Evolutionary conservation across 1,140 invertebrate genomes (phyloP).

Genomic region (Papilio aristodemus): DNA sequence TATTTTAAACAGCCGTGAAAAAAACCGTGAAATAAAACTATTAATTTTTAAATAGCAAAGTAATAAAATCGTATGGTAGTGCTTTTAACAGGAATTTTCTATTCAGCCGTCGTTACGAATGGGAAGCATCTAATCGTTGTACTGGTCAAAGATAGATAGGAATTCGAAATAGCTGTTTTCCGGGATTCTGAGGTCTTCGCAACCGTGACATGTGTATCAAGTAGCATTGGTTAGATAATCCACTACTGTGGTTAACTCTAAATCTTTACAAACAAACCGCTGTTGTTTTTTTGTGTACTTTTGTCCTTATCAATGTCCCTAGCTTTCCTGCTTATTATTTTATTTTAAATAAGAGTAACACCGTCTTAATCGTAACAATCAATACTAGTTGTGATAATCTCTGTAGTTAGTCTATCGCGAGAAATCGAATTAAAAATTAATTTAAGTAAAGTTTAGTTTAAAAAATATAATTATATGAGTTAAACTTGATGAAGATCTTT

Average conservation of each 20-base stretch:
- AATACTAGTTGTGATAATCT: not conserved
- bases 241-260: not conserved
- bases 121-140: too few relatives aligned
- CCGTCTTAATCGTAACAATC: too few relatives aligned
- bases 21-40: too few relatives aligned
- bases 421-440: not conserved
- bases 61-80: too few relatives aligned
- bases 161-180: not conserved
- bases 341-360: not conserved
- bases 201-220: slow-evolving; percentile 14
- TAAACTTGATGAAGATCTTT: too few relatives aligned
- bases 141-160: too few relatives aligned
- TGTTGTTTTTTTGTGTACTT: not conserved
- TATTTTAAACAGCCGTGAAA: too few relatives aligned
- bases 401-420: not conserved
- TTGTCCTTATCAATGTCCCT: not conserved
- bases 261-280: not conserved
- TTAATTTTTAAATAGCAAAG: too few relatives aligned
- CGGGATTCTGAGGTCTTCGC: slow-evolving; percentile 10
- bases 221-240: slow-evolving; percentile 5
- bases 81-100: too few relatives aligned
- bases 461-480: too few relatives aligned
- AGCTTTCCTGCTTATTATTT: not conserved
- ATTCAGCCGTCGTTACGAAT: too few relatives aligned
- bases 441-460: too few relatives aligned